Evolutionary conservation across 2,888 invertebrate species (phyloP).

Genomic region (Plebejus anna): DNA sequence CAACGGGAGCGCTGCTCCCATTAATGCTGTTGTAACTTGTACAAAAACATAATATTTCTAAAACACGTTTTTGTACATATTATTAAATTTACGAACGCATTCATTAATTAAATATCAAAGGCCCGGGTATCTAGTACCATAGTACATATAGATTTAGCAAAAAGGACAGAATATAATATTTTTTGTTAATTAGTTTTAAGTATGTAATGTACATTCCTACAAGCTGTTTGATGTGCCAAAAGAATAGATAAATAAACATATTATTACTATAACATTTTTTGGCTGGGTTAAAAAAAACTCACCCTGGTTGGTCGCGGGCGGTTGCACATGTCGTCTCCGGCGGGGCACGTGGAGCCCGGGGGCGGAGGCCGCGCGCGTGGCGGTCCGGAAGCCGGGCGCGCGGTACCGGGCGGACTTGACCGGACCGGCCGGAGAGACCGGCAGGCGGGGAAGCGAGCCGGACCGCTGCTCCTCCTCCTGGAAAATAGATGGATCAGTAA

Average conservation of each 20-base stretch:
- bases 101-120: too few species aligned
- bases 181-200: too few species aligned
- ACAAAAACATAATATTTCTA: background rate
- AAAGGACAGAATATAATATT: too few species aligned
- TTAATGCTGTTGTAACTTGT: background rate
- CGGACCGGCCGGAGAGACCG: constrained; percentile 80
- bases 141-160: too few species aligned
- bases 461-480: constrained; percentile 81
- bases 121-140: too few species aligned
- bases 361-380: constrained; percentile 87
- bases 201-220: too few species aligned
- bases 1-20: constrained; percentile 19
- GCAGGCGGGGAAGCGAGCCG: constrained; percentile 88
- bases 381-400: constrained; percentile 89
- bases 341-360: constrained; percentile 86
- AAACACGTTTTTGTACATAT: too few species aligned
- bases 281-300: constrained; percentile 49
- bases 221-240: too few species aligned
- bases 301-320: constrained; percentile 77
- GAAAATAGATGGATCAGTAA: background rate
- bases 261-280: too few species aligned
- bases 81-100: too few species aligned
- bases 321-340: constrained; percentile 67
- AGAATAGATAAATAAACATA: too few species aligned
- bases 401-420: constrained; percentile 93